phyloP scores from a whole-genome alignment of 2,888 invertebrate genomes.

The Hetaerina titia region DNA sequence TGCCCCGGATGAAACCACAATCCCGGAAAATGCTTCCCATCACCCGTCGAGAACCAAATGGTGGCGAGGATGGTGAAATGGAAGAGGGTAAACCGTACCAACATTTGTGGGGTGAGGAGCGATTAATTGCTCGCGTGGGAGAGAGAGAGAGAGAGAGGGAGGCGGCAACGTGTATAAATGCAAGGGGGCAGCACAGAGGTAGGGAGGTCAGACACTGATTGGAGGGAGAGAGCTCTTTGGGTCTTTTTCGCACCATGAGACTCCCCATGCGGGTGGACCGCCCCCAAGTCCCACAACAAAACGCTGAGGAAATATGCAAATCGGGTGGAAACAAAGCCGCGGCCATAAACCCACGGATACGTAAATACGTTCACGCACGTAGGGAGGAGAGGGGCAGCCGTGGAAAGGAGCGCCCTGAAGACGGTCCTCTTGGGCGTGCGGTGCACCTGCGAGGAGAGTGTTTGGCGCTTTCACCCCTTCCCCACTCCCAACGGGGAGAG shows the following conservation, averaged over 20 bases:
- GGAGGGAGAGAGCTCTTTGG: background rate
- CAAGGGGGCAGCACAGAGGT: background rate
- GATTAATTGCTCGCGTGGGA: background rate
- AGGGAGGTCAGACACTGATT: background rate
- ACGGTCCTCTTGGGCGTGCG: background rate
- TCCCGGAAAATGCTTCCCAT: background rate
- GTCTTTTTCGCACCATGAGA: background rate
- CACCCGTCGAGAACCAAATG: background rate
- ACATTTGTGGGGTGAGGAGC: background rate
- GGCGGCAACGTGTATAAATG: background rate
- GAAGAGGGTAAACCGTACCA: background rate
- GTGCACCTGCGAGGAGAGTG: background rate
- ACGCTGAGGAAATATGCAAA: slow-evolving; percentile 20
- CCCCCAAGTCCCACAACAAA: background rate
- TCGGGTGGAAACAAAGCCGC: slow-evolving; percentile 6
- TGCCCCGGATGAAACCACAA: background rate
- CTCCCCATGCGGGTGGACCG: background rate
- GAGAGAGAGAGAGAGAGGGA: background rate
- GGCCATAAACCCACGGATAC: slow-evolving; percentile 4
- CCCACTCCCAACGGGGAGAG: background rate
- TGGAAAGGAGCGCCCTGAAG: background rate
- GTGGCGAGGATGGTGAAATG: background rate
- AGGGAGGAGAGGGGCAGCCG: background rate
- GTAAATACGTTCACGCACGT: background rate
- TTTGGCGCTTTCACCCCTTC: background rate